Percentiles rank a stretch among this genome's conserved stretches.
These are phyloP conservation scores for Octonoba sinensis DNA, from an alignment of 2,888 invertebrate species.

Conservation along the genomic window DNA sequence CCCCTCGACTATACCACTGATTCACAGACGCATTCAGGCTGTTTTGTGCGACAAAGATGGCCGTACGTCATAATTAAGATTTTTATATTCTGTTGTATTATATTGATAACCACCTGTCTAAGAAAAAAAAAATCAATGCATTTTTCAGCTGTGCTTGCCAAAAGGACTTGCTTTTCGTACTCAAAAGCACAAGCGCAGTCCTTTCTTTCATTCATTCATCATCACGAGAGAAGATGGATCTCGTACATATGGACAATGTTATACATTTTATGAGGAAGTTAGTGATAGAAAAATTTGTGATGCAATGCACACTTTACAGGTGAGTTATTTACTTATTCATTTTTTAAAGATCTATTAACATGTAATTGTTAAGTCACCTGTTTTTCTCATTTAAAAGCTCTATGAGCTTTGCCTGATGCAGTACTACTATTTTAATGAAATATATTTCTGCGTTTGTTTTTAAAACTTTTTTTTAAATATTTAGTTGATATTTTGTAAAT, in stretches of 20 bases:
- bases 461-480: too few species aligned
- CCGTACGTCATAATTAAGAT: too few species aligned
- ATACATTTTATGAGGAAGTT: constrained; percentile 93
- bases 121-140: too few species aligned
- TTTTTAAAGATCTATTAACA: neutral
- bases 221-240: constrained; percentile 97
- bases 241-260: constrained; percentile 86
- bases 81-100: too few species aligned
- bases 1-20: too few species aligned
- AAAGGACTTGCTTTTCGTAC: constrained; percentile 94
- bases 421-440: too few species aligned
- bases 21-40: too few species aligned
- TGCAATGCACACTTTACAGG: constrained; percentile 95
- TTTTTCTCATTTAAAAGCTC: neutral
- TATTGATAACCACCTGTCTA: too few species aligned
- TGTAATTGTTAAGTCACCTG: neutral
- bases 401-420: too few species aligned
- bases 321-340: constrained; percentile 74
- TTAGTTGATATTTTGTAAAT: too few species aligned
- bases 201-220: constrained; percentile 95
- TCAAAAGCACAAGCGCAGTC: constrained; percentile 86
- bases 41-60: too few species aligned
- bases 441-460: too few species aligned
- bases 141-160: constrained; percentile 88
- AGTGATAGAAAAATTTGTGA: constrained; percentile 91